Evolutionary conservation across 2,113 vertebrate species (phyloP).

Genomic region (Thomomys bottae): DNA sequence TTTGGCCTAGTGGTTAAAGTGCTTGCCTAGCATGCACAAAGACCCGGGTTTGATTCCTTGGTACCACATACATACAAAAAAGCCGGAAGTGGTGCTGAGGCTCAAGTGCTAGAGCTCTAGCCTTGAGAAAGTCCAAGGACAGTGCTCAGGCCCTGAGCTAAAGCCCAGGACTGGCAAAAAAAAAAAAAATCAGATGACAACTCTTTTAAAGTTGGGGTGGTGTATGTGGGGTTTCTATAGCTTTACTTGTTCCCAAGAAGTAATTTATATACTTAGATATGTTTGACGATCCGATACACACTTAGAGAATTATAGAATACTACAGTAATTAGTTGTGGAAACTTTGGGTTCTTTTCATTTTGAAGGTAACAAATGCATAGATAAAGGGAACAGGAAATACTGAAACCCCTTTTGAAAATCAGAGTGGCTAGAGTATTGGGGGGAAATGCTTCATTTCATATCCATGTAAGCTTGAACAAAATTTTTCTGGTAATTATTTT

Average conservation of each 20-base stretch:
- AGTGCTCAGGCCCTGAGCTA: too few relatives aligned
- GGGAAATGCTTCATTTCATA: conserved; percentile 27
- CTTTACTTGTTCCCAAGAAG: conserved; percentile 46
- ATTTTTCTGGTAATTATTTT: neutral
- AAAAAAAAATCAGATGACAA: neutral
- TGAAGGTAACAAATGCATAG: conserved; percentile 38
- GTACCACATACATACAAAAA: too few relatives aligned
- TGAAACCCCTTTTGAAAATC: conserved; percentile 43
- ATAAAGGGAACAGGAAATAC: conserved; percentile 46
- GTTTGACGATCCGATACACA: conserved; percentile 54
- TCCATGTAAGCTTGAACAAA: neutral
- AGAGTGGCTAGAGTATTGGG: neutral
- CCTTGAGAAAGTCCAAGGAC: too few relatives aligned
- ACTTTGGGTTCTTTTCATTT: conserved; percentile 55
- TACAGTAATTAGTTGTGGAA: conserved; percentile 23
- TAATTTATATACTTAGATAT: conserved; percentile 56
- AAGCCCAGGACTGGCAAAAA: too few relatives aligned
- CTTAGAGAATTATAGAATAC: conserved; percentile 33
- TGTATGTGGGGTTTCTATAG: conserved; percentile 26
- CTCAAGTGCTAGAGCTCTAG: too few relatives aligned
- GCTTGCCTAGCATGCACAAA: too few relatives aligned
- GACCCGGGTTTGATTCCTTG: too few relatives aligned
- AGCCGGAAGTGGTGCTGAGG: too few relatives aligned
- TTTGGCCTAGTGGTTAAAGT: too few relatives aligned
- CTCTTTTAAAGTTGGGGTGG: conserved; percentile 20